phyloP scores from a whole-genome alignment of 2,888 invertebrate genomes.

The Xanthorhoe designata region DNA sequence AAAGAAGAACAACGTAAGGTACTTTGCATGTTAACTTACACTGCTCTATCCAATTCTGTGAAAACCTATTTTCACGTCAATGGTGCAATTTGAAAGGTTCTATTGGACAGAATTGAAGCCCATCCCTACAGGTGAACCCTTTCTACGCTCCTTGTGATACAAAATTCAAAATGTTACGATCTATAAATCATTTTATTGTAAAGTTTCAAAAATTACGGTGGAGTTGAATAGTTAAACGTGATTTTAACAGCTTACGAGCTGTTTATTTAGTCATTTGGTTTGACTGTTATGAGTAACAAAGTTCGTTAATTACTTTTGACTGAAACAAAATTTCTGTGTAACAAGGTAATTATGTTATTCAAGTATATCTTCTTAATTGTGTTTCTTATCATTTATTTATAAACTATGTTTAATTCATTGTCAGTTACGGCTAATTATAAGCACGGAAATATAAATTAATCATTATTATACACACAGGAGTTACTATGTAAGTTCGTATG shows the following conservation, averaged over 20 bases:
- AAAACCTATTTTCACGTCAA: background rate
- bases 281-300: constrained; percentile 45
- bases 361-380: background rate
- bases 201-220: constrained; percentile 38
- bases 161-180: constrained; percentile 35
- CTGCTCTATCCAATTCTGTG: constrained; percentile 1
- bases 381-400: no score
- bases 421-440: no score
- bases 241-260: constrained; percentile 32
- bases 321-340: background rate
- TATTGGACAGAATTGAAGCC: constrained; percentile 2
- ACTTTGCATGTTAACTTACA: background rate
- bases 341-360: background rate
- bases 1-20: background rate
- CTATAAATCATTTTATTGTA: constrained; percentile 38
- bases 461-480: no score
- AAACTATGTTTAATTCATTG: no score
- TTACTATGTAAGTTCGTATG: no score
- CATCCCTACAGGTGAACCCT: constrained; percentile 16
- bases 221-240: constrained; percentile 33
- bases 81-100: background rate
- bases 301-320: constrained; percentile 44
- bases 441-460: no score
- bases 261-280: constrained; percentile 31
- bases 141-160: constrained; percentile 44